These are phyloP conservation scores for Indicator indicator DNA, from an alignment of 2,113 vertebrate genomes.

Conservation along the genomic window DNA sequence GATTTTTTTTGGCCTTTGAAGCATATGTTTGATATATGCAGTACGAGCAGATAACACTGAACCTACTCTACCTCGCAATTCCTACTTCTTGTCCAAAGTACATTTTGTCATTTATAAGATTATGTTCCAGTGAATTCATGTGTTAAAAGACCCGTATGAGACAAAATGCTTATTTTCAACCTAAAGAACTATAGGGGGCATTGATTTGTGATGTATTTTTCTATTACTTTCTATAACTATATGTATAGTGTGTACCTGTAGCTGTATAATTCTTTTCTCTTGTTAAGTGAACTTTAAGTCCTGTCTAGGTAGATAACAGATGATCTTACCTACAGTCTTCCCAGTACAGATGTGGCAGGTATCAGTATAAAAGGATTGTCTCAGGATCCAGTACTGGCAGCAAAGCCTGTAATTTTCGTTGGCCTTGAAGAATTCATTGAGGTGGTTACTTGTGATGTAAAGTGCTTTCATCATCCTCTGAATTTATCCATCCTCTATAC, in stretches of 20 bases:
- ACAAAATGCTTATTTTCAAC: not conserved
- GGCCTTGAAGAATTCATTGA: not conserved
- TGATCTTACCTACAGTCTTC: not conserved
- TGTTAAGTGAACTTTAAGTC: not conserved
- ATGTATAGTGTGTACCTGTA: not conserved
- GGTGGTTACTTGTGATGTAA: not conserved
- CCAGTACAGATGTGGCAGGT: not conserved
- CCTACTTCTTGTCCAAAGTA: not conserved
- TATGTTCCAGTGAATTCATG: not conserved
- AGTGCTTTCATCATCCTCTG: not conserved
- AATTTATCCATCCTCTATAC: not conserved
- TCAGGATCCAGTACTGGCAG: not conserved
- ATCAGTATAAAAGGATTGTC: not conserved
- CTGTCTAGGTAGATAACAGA: not conserved
- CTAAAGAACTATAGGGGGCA: not conserved
- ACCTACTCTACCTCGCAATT: not conserved
- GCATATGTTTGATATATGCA: not conserved
- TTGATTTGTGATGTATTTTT: not conserved
- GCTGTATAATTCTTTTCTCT: not conserved
- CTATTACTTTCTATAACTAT: not conserved
- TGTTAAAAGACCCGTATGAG: not conserved
- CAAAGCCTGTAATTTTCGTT: not conserved
- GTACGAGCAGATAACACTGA: not conserved
- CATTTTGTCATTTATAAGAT: not conserved
- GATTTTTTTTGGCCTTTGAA: not conserved